These are phyloP conservation scores for Andricus grossulariae DNA, from an alignment of 1,140 invertebrate species.

Conservation along the genomic window DNA sequence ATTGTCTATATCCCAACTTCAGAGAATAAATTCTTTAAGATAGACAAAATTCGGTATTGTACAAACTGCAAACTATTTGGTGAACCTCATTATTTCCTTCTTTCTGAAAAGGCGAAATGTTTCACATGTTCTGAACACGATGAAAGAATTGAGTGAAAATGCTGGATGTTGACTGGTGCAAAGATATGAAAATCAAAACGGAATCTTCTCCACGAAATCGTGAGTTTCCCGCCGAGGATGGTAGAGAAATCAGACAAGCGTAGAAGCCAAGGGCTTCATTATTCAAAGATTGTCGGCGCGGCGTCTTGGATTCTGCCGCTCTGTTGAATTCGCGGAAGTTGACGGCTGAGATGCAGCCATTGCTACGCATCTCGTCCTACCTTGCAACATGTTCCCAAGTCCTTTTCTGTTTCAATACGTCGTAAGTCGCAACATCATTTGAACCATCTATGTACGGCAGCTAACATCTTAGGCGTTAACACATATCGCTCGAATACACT, in stretches of 20 bases:
- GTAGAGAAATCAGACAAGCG: conserved; percentile 58
- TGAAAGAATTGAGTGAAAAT: conserved; percentile 20
- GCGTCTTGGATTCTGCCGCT: conserved; percentile 69
- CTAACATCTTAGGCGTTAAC: conserved; percentile 35
- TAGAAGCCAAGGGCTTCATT: conserved; percentile 68
- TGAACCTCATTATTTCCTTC: neutral
- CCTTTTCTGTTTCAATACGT: conserved; percentile 11
- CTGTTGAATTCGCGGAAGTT: conserved; percentile 64
- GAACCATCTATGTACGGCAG: conserved; percentile 4
- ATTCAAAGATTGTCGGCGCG: conserved; percentile 72
- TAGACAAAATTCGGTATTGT: too few species aligned
- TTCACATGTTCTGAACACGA: neutral
- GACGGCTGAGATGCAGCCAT: conserved; percentile 64
- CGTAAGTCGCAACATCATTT: neutral
- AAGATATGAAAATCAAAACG: conserved; percentile 21
- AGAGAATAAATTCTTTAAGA: too few species aligned
- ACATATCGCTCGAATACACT: conserved; percentile 39
- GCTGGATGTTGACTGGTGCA: conserved; percentile 22
- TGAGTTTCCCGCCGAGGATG: conserved; percentile 46
- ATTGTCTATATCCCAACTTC: too few species aligned
- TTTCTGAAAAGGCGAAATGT: neutral
- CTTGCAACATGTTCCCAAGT: conserved; percentile 42
- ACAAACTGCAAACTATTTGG: neutral
- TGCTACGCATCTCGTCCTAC: conserved; percentile 49
- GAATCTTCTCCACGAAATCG: conserved; percentile 55